These are phyloP conservation scores for Alectura lathami DNA, from an alignment of 2,113 vertebrate species.

Conservation along the genomic window DNA sequence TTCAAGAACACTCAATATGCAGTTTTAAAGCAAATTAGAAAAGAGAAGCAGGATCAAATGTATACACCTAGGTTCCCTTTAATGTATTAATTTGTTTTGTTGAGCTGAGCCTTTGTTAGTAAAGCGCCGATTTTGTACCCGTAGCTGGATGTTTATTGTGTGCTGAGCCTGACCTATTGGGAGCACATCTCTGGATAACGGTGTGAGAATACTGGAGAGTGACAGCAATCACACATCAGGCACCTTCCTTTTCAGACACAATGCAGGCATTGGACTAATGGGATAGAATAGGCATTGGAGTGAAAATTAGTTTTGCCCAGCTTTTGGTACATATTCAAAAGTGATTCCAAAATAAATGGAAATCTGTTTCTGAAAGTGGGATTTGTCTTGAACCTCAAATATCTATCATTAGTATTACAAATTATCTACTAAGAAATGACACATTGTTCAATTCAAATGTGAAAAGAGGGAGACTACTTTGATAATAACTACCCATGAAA, in stretches of 20 bases:
- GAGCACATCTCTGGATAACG: neutral
- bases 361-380: neutral
- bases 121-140: neutral
- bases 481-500: neutral
- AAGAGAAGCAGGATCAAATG: neutral
- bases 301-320: neutral
- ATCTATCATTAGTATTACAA: neutral
- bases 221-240: neutral
- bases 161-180: neutral
- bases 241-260: neutral
- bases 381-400: neutral
- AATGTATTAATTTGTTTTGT: neutral
- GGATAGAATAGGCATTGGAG: neutral
- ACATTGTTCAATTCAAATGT: neutral
- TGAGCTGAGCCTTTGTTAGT: neutral
- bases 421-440: neutral
- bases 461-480: neutral
- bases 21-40: neutral
- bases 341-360: neutral
- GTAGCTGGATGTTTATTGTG: neutral
- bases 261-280: rapidly evolving
- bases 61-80: neutral
- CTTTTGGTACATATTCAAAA: neutral
- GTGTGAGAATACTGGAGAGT: neutral
- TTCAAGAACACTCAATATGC: neutral